phyloP scores from a whole-genome alignment of 92 coral and sea anemone species.

The Siderastrea radians region DNA sequence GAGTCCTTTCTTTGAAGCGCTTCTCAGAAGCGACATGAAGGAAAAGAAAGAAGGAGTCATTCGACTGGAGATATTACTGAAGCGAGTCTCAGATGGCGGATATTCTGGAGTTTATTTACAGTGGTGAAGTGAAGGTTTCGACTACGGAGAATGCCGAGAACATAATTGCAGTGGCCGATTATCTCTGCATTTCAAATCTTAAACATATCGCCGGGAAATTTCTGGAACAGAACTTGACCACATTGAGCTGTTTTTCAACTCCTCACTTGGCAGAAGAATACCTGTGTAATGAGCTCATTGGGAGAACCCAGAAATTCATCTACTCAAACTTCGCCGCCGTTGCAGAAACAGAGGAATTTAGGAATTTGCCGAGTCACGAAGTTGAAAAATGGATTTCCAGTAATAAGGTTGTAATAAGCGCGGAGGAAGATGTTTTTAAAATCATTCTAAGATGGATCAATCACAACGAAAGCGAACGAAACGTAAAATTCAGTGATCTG shows the following conservation, averaged over 20 bases:
- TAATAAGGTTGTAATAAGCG: not conserved
- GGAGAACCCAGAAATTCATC: constrained; percentile 1
- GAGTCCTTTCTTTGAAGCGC: too few relatives aligned
- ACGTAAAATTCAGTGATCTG: constrained; percentile 8
- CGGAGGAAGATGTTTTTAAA: constrained; percentile 17
- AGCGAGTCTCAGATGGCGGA: not conserved
- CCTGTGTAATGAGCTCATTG: not conserved
- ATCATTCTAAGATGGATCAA: not conserved
- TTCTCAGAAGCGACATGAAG: too few relatives aligned
- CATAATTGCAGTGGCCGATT: not conserved
- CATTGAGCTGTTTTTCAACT: not conserved
- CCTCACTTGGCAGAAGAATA: not conserved
- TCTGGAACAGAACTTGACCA: not conserved
- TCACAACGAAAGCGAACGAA: constrained; percentile 6
- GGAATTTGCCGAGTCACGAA: constrained; percentile 6
- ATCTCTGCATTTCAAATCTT: not conserved
- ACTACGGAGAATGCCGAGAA: not conserved
- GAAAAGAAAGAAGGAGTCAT: too few relatives aligned
- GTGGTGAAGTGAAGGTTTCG: not conserved
- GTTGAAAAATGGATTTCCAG: constrained; percentile 22
- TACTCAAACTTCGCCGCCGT: not conserved
- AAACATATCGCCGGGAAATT: not conserved
- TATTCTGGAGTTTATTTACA: constrained; percentile 8
- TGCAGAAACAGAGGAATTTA: not conserved
- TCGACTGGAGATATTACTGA: too few relatives aligned